Conservation (phyloP, 2,888 invertebrate genomes). For the Drosophila quinaria region DNA sequence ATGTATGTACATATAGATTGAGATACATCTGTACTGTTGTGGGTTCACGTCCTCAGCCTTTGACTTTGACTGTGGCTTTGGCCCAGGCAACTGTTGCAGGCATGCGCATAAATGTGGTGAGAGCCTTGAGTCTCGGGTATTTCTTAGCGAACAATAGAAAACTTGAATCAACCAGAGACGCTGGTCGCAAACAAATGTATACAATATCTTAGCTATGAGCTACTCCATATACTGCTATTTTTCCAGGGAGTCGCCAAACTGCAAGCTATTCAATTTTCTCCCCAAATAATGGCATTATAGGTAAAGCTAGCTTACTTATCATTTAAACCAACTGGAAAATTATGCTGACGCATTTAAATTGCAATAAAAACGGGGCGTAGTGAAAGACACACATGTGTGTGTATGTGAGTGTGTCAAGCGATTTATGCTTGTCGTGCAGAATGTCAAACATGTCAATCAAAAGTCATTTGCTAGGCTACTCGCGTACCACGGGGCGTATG, state of each 20-base stretch:
- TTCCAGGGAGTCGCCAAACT: constrained; percentile 27
- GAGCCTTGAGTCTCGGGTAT: constrained; percentile 35
- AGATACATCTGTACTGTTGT: constrained; percentile 16
- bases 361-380: constrained; percentile 58
- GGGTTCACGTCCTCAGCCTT: constrained; percentile 26
- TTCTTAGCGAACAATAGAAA: constrained; percentile 44
- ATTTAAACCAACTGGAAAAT: constrained; percentile 62
- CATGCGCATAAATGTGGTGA: constrained; percentile 61
- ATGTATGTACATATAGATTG: not conserved
- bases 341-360: constrained; percentile 75
- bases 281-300: constrained; percentile 34
- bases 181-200: constrained; percentile 15
- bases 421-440: constrained; percentile 76
- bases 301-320: constrained; percentile 43
- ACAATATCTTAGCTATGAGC: constrained; percentile 15
- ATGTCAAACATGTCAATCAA: constrained; percentile 82
- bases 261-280: constrained; percentile 64
- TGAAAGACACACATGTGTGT: not conserved
- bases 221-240: constrained; percentile 10
- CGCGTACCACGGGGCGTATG: constrained; percentile 58
- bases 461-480: constrained; percentile 69
- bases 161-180: constrained; percentile 45
- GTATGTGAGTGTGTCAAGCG: constrained; percentile 37
- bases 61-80: constrained; percentile 10
- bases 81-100: constrained; percentile 54